Evolutionary conservation across 2,888 invertebrate species (phyloP).

Genomic region (Amphimallon solstitiale): DNA sequence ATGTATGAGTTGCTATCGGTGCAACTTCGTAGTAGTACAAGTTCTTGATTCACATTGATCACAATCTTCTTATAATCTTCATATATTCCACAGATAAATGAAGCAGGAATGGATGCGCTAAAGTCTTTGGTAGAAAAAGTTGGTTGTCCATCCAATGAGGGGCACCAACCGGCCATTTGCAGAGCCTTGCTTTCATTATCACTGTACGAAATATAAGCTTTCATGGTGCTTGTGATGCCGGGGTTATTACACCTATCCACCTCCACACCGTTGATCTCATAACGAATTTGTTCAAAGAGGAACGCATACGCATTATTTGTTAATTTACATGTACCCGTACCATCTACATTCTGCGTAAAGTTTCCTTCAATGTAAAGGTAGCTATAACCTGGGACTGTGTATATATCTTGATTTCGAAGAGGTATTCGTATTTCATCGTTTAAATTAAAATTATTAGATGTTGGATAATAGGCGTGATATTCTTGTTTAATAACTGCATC

Average conservation of each 20-base stretch:
- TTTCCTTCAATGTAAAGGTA: constrained; percentile 35
- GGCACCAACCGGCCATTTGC: constrained; percentile 17
- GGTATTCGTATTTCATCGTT: constrained; percentile 42
- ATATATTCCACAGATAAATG: constrained; percentile 54
- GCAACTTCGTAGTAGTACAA: constrained; percentile 53
- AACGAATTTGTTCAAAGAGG: constrained; percentile 41
- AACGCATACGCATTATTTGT: constrained; percentile 37
- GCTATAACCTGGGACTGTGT: constrained; percentile 34
- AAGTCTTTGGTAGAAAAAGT: not conserved
- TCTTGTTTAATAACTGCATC: constrained; percentile 35
- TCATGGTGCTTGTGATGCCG: constrained; percentile 34
- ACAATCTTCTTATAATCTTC: constrained; percentile 58
- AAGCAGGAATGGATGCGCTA: constrained; percentile 46
- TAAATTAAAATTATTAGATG: constrained; percentile 29
- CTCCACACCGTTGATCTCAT: constrained; percentile 39
- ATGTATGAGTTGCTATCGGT: constrained; percentile 37
- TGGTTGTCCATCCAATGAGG: not conserved
- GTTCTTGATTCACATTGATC: constrained; percentile 58
- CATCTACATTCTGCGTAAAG: constrained; percentile 5
- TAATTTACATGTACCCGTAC: constrained; percentile 11
- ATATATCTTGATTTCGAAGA: constrained; percentile 40
- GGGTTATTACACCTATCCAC: constrained; percentile 34
- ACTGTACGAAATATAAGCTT: constrained; percentile 32
- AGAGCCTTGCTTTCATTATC: constrained; percentile 17
- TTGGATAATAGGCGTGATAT: constrained; percentile 38